Percentiles rank a stretch among this genome's conserved stretches.
Evolutionary conservation across 2,888 invertebrate genomes (phyloP).

Genomic region (Oasisia sp.): DNA sequence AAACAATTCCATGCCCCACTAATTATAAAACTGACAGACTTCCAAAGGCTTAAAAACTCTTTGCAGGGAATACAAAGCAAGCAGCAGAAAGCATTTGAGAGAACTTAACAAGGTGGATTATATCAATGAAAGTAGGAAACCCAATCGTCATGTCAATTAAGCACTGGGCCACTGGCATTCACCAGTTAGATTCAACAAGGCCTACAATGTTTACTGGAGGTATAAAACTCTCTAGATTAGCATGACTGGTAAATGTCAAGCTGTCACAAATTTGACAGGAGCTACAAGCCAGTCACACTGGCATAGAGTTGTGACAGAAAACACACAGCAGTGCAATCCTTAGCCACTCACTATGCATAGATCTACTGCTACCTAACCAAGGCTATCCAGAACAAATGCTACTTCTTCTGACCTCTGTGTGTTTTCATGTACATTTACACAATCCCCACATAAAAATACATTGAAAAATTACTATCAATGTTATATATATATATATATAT

Average conservation of each 20-base stretch:
- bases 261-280: neutral
- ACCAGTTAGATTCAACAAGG: neutral
- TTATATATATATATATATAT: too few species aligned
- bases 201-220: too few species aligned
- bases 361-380: too few species aligned
- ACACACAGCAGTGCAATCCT: neutral
- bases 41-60: neutral
- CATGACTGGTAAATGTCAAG: conserved; percentile 4
- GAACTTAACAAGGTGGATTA: neutral
- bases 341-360: neutral
- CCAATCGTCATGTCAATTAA: neutral
- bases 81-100: neutral
- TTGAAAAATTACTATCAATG: too few species aligned
- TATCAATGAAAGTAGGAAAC: neutral
- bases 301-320: neutral
- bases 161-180: neutral
- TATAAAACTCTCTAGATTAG: neutral
- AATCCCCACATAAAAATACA: too few species aligned
- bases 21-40: neutral
- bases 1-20: neutral
- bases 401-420: too few species aligned
- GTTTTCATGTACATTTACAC: too few species aligned
- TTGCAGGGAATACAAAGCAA: neutral
- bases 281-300: too few species aligned
- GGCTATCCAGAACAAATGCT: too few species aligned